These are phyloP conservation scores for Oxyruncus cristatus DNA, from an alignment of 2,113 vertebrate genomes.

Conservation along the genomic window DNA sequence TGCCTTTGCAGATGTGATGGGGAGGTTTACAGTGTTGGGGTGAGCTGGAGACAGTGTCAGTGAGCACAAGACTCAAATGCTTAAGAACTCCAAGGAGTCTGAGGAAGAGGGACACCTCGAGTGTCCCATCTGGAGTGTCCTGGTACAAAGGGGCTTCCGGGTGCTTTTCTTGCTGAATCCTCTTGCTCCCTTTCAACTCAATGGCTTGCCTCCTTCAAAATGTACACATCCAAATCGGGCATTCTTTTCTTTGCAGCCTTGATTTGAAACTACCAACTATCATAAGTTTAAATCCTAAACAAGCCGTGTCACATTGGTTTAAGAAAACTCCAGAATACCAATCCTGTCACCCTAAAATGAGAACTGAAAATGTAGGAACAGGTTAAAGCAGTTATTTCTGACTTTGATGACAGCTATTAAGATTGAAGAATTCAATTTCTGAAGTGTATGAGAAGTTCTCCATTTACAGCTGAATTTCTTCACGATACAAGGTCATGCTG, in stretches of 20 bases:
- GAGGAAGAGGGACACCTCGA: background rate
- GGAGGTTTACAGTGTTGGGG: background rate
- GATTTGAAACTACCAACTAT: background rate
- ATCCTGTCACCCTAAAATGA: background rate
- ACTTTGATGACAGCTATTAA: background rate
- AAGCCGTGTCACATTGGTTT: background rate
- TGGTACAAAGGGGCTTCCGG: accelerated
- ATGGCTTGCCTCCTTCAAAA: background rate
- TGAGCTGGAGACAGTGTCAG: background rate
- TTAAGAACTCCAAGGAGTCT: background rate
- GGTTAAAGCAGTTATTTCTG: background rate
- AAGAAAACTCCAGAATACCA: background rate
- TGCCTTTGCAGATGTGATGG: background rate
- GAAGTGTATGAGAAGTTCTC: background rate
- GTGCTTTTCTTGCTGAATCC: background rate
- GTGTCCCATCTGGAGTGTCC: background rate
- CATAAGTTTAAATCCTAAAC: background rate
- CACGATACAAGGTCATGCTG: background rate
- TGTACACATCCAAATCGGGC: background rate
- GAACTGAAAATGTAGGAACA: background rate
- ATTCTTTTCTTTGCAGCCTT: background rate
- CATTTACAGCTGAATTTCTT: background rate
- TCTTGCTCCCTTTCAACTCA: background rate
- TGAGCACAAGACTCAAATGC: background rate
- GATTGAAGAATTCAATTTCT: background rate